Evolutionary conservation across 2,888 invertebrate genomes (phyloP), one percentile per base, ranked within the genome.

Genomic region (Dasysyrphus tricinctus): DNA sequence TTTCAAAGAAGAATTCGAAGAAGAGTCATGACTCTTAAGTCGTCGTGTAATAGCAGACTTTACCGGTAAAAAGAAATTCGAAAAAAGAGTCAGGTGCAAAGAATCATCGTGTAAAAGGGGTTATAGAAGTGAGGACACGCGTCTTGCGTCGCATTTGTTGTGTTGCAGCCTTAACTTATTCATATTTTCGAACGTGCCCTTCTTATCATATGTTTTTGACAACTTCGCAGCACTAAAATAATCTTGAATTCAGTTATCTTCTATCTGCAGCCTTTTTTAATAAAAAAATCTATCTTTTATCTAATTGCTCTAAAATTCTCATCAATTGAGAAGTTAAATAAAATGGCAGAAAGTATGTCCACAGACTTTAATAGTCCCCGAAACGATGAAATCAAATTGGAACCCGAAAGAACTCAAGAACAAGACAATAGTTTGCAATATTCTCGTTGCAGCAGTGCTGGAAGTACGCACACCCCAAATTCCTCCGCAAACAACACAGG

Each of bases 401-500:
- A 95, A 88, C 94, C 94, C 37, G 94, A 94, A 29, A 94, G 94
- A 90, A 94, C 94, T 56, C 93, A 94, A 19, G 94, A 94, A 88
- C 93, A 93, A 80, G 92, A 92, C 42, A 91, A 90, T 70, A 93
- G 93, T 85, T 94, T 95, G 90, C 69, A 69, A 51, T 96, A 95
- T 91, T 94, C 96, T 37, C 94, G 96, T 61, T 96, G 96, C 91
- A 96, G 95, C 89, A 96, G 96, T 91, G 95, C 95, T 88, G 96
- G 96, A 70, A 96, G 96, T 65, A 94, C 96, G 74, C 96, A 96
- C 90, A 96, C 96, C 11, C 95, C 96, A 57, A 96, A 96, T 42
- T 96, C 96, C 24, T 96, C 96, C 2, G 96, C 96, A 88, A 96
- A 96, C 90, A 96, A 96, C 91, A 95, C 96, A 90, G 96, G 96